Base-by-base conservation (phyloP, 2,888 invertebrate species). In the Limenitis arthemis region DNA sequence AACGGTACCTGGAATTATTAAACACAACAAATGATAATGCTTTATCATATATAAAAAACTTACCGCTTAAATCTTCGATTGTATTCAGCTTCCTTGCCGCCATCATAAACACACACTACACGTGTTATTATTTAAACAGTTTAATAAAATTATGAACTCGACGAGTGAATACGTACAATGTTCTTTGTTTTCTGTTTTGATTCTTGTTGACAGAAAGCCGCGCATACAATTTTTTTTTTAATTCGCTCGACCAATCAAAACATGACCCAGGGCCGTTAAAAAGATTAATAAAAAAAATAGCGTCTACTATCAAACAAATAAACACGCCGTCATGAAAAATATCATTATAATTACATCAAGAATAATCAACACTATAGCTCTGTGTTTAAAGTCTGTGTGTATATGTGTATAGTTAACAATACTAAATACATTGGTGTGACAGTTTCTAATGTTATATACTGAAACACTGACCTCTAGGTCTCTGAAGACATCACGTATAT, bases 401-500 rank as follows among this genome's bases (percentile, higher is more conserved):
- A n/a, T n/a, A n/a, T n/a, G n/a, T n/a, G n/a, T n/a, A n/a, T n/a
- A n/a, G n/a, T n/a, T n/a, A n/a, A n/a, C n/a, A n/a, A n/a, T n/a
- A n/a, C 6, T 32, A 8, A 32, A 39, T 9, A 39, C 7, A 32
- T 5, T 1, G 11, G 20, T 12, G 20, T 30, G 4, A 8, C n/a
- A 11, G 11, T 42, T 11, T 8, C 31, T 37, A 34, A 31, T n/a
- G n/a, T n/a, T 8, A 20, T 11, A 30, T 9, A 38, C 11, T 1
- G 6, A 33, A 11, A 7, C 11, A 65, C 82, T 82, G 68, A 94
- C 94, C 89, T 94, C 94, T 60, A 92, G 88, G 79, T 94, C 94
- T 74, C 93, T 90, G 69, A 94, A 93, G 47, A 95, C 92, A 78
- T 95, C 94, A 63, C 95, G 82, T 55, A 95, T 93, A 72, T 95